Evolutionary conservation across 2,113 vertebrate species (phyloP), one percentile per base, ranked within the genome.

Genomic region (Cyphomyrus discorhynchus): DNA sequence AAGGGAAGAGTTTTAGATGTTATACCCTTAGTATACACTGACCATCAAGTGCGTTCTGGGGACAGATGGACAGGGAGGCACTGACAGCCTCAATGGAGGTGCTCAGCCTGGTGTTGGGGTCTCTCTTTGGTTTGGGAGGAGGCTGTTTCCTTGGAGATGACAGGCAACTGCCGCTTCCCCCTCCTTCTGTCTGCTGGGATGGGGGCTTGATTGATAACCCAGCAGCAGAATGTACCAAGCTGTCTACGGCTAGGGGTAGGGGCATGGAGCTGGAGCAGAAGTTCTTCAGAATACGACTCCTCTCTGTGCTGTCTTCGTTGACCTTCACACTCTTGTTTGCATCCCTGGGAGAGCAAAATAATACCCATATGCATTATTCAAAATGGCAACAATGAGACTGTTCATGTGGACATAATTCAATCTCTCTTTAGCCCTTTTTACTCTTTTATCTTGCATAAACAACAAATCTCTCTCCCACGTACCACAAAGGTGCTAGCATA

Each of bases 121-220:
- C 98, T 95, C 98, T 95, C 96, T 98, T 99, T 92, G 98, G 98
- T 94, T 99, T 99, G 86, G 98, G 98, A 47, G 98, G 98, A 94
- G 98, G 98, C 91, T 99, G 98, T 95, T 98, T 99, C 93, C 98
- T 95, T 92, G 98, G 98, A 9, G 98, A 99, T 1, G 97, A 97
- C 87, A 97, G 95, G 92, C 95, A 92, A 50, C 45, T 91, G 93
- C 93, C 62, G 7, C 92, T 90, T 11, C 92, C 92, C 0, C 91
- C 90, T 87, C 90, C 87, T 4, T 91, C 94, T 0, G 95, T 95
- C 93, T 97, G 96, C 92, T 97, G 95, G 87, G 97, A 96, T 52
- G 96, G 95, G 42, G 97, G 95, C 93, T 97, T 97, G 94, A 96
- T 92, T 92, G 97, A 95, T 35, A 96, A 95, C 87, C 95, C 96